Percentiles rank a stretch among this genome's conserved stretches.
phyloP scores from a whole-genome alignment of 2,888 invertebrate genomes.

The Limnephilus marmoratus region DNA sequence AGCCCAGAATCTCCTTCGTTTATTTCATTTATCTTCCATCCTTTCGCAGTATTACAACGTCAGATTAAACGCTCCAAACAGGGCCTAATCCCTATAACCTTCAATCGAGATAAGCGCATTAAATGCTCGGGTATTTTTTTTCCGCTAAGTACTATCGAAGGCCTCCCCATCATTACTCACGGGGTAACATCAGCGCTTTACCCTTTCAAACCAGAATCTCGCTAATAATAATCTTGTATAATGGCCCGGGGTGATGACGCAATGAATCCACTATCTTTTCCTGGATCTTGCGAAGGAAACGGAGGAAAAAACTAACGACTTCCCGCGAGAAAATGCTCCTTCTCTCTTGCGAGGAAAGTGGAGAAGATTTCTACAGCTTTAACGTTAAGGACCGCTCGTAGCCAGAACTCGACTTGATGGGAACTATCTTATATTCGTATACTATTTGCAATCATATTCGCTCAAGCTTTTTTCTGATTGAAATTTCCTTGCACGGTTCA shows the following conservation, averaged over 20 bases:
- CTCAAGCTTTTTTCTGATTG: conserved; percentile 2
- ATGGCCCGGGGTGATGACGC: conserved; percentile 41
- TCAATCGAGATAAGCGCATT: conserved; percentile 17
- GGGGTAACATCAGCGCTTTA: conserved; percentile 12
- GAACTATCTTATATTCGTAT: neutral
- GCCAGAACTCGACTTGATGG: conserved; percentile 11
- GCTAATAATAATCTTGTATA: conserved; percentile 38
- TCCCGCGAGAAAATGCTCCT: conserved; percentile 22
- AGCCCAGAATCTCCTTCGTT: neutral
- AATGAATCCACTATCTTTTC: conserved; percentile 24
- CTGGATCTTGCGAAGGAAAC: conserved; percentile 16
- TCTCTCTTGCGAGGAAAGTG: neutral
- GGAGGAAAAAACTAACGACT: conserved; percentile 47
- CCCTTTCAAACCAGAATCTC: conserved; percentile 14
- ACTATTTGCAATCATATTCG: conserved; percentile 15
- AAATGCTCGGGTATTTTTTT: conserved; percentile 17
- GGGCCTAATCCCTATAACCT: conserved; percentile 10
- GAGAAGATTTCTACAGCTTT: neutral
- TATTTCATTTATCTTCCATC: neutral
- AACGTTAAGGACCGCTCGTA: neutral
- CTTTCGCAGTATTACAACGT: neutral
- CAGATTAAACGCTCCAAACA: conserved; percentile 1
- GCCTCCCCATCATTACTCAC: conserved; percentile 26
- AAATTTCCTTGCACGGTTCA: neutral
- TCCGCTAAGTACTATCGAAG: conserved; percentile 7